Evolutionary conservation across 2,888 invertebrate genomes (phyloP).

Genomic region (Mesoligia furuncula): DNA sequence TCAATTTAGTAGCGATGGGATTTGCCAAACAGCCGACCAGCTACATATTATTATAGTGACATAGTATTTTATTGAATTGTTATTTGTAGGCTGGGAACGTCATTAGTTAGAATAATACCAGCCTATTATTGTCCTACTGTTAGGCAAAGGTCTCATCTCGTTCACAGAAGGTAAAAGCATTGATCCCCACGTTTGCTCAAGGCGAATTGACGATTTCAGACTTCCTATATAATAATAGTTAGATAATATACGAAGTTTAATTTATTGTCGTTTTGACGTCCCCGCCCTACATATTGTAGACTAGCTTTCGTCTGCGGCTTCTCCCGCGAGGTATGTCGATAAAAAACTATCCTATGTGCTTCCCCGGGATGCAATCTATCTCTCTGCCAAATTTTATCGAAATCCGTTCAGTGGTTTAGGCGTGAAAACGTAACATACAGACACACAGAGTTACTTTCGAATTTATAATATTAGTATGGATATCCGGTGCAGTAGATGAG

Average conservation of each 20-base stretch:
- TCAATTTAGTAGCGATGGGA: not conserved
- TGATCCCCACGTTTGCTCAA: not conserved
- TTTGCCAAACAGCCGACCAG: not conserved
- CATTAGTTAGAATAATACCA: not conserved
- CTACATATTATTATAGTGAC: not conserved
- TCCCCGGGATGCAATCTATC: no score
- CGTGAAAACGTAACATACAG: no score
- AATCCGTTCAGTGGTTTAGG: no score
- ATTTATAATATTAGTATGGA: no score
- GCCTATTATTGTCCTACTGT: not conserved
- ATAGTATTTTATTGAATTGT: not conserved
- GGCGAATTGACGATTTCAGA: not conserved
- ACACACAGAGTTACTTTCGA: no score
- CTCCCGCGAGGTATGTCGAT: no score
- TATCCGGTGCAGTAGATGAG: not conserved
- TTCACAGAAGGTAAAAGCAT: not conserved
- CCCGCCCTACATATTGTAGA: not conserved
- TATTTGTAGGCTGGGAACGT: not conserved
- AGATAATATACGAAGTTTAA: not conserved
- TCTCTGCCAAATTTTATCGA: no score
- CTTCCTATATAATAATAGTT: not conserved
- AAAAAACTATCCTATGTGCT: no score
- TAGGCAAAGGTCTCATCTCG: not conserved
- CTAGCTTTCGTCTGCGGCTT: no score
- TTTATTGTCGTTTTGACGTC: not conserved